These are phyloP conservation scores for Heliconius aoede DNA, from an alignment of 2,888 invertebrate genomes.

Conservation along the genomic window DNA sequence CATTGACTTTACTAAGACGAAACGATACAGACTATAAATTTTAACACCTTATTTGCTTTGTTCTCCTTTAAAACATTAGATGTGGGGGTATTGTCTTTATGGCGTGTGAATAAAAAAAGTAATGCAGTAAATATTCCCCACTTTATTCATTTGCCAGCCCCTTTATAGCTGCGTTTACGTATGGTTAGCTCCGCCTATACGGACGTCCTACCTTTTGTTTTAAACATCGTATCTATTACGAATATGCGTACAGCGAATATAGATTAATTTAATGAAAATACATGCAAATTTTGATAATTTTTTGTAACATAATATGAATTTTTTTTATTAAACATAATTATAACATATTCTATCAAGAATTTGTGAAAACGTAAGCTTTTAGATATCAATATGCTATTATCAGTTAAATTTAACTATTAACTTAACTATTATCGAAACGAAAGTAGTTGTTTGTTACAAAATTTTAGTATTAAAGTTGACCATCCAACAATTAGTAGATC, in stretches of 20 bases:
- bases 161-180: slow-evolving; percentile 58
- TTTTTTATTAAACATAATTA: neutral
- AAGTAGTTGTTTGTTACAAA: slow-evolving; percentile 45
- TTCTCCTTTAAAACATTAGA: neutral
- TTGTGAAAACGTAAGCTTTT: neutral
- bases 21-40: slow-evolving; percentile 25
- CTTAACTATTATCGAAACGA: neutral
- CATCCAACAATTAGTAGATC: slow-evolving; percentile 76
- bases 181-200: slow-evolving; percentile 65
- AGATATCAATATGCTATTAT: neutral
- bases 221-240: slow-evolving; percentile 57
- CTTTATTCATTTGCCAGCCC: slow-evolving; percentile 44
- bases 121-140: slow-evolving; percentile 45
- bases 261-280: neutral
- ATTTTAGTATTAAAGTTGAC: slow-evolving; percentile 67
- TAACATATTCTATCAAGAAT: neutral
- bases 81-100: slow-evolving; percentile 45
- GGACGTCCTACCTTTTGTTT: slow-evolving; percentile 69
- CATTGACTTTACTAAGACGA: slow-evolving; percentile 11
- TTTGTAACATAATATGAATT: too few species aligned
- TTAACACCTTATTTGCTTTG: slow-evolving; percentile 27
- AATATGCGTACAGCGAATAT: neutral
- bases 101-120: slow-evolving; percentile 36
- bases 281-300: neutral
- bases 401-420: slow-evolving; percentile 3